Evolutionary conservation across 2,113 vertebrate genomes (phyloP), one percentile per base, ranked within the genome.

Genomic region (Hyaena hyaena): DNA sequence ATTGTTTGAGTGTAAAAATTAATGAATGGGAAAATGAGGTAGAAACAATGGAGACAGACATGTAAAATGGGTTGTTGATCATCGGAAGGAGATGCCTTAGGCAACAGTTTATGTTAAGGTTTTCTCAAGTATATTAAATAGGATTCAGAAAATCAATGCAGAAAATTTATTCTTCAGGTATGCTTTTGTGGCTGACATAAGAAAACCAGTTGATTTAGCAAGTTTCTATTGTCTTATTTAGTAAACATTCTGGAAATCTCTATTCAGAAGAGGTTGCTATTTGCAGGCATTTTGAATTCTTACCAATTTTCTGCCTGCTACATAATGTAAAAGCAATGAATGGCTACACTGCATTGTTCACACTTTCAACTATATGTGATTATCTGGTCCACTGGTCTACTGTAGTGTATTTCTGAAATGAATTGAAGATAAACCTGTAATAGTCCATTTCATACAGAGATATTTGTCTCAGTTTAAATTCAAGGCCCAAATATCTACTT

Each of bases 381-480:
- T 89, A 77, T 97, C 83, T 95, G 69, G 81, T 97, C 89, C 89
- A 96, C 84, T 97, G 82, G 96, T 66, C 95, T 95, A 97, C 95
- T 97, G 66, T 96, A 85, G 90, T 95, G 90, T 86, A 95, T 98
- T 97, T 97, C 96, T 93, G 93, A 94, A 98, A 96, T 96, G 97
- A 97, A 95, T 88, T 94, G 96, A 96, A 97, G 97, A 98, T 96
- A 98, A 98, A 98, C 96, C 58, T 21, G 17, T 97, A 97, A 98
- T 96, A 96, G 97, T 94, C 97, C 77, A 97, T 96, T 97, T 96
- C 77, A 85, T 69, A 94, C 66, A 58, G 90, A 83, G 79, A 90
- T 88, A 96, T 96, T 97, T 96, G 93, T 97, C 97, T 98, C 96
- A 50, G 90, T 94, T 97, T 96, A 97, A 96, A 98, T 95, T 88